Conservation (phyloP, 2,888 invertebrate species). For the Tenthredo notha region DNA sequence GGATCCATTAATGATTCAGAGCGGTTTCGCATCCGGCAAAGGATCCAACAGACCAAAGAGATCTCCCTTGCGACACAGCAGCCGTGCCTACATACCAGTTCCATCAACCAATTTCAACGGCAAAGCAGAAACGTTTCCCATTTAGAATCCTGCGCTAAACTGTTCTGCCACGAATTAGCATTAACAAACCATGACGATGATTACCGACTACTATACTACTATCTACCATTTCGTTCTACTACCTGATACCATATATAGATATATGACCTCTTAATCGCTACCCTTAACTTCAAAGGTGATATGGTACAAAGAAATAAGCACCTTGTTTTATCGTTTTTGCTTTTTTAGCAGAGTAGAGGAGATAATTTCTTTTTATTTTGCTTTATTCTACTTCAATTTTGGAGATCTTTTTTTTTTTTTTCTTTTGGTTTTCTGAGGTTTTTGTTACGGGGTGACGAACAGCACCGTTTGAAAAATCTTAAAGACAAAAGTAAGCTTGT, state of each 20-base stretch:
- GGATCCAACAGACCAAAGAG: slow-evolving; percentile 37
- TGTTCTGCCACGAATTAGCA: slow-evolving; percentile 61
- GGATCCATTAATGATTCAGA: slow-evolving; percentile 41
- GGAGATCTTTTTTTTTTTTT: neutral
- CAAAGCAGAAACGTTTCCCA: slow-evolving; percentile 44
- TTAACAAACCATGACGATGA: slow-evolving; percentile 60
- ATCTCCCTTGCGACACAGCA: neutral
- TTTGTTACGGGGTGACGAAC: slow-evolving; percentile 26
- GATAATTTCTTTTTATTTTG: neutral
- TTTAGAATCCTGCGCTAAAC: slow-evolving; percentile 57
- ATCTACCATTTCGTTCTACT: neutral
- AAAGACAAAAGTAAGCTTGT: slow-evolving; percentile 32
- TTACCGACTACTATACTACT: slow-evolving; percentile 48
- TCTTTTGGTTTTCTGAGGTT: neutral
- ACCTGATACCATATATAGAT: neutral
- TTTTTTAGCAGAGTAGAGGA: neutral
- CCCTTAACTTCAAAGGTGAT: neutral
- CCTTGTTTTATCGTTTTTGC: neutral
- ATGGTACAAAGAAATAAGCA: neutral
- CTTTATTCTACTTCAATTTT: neutral
- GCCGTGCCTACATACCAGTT: slow-evolving; percentile 6
- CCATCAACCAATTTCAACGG: slow-evolving; percentile 38
- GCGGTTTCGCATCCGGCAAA: slow-evolving; percentile 26
- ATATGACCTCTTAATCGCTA: neutral
- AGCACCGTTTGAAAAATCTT: neutral